Base-by-base conservation (phyloP, 2,888 invertebrate species). In the Campaea margaritaria region DNA sequence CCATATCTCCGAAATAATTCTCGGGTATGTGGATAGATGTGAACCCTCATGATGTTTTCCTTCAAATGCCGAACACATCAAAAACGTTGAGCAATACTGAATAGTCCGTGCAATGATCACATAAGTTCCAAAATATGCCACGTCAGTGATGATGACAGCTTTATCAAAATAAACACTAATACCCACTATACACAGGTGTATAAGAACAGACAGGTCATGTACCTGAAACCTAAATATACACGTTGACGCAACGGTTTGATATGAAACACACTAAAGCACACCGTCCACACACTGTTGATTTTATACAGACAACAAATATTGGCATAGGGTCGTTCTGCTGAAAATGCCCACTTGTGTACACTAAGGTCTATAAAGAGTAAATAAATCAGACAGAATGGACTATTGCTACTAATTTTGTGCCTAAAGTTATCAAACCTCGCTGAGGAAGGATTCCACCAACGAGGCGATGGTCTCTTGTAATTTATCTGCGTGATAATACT, bases 331-430 rank as follows among this genome's bases (percentile, higher is more conserved):
- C 57, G 64, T 58, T 61, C 60, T 54, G 52, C 65, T 65, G 67
- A 67, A 65, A 65, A 64, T 58, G 62, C 60, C 65, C 78, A 79
- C 74, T 76, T 81, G 82, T 75, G 75, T 70, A 78, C 72, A 77
- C 75, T 28, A 53, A 64, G 53, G 47, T 43, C 47, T 60, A 16
- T 39, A 36, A 51, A 54, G 58, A 64, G 12, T 54, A 34, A 13
- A 28, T 27, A 15, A 36, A 16, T 13, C 34, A 12, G n/a, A 15
- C 28, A 49, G 49, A 56, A 15, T 13, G 14, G 12, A 16, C 12
- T 16, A 14, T 10, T 0, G 21, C n/a, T 16, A 16, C 34, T 2
- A 2, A 1, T 10, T 36, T 44, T 38, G 5, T 53, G 16, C 53
- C 53, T 46, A 53, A 27, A 39, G n/a, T 11, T 11, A n/a, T 11